Evolutionary conservation across 2,888 invertebrate species (phyloP).

Genomic region (Sabatieria punctata): DNA sequence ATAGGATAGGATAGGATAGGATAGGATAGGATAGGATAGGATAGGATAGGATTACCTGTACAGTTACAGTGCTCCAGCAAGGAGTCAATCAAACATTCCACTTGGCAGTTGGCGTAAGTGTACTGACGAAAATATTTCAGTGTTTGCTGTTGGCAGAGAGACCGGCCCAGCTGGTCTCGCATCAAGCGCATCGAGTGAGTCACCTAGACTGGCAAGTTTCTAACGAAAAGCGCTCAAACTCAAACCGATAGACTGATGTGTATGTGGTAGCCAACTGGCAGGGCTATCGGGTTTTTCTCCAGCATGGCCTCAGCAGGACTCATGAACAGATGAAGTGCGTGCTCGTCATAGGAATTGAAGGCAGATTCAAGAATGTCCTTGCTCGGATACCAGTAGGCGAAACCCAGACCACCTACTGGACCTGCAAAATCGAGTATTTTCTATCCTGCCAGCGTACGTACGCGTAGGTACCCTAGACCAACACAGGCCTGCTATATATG

Average conservation of each 20-base stretch:
- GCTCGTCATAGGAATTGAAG: slow-evolving; percentile 7
- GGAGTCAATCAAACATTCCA: slow-evolving; percentile 5
- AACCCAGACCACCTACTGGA: slow-evolving; percentile 7
- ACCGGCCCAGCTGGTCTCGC: background rate
- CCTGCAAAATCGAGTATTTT: background rate
- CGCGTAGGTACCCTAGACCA: no score
- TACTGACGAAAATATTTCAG: slow-evolving; percentile 5
- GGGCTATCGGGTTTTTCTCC: slow-evolving; percentile 3
- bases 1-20: no score
- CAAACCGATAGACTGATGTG: background rate
- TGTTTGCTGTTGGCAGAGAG: background rate
- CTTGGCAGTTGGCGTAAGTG: slow-evolving; percentile 5
- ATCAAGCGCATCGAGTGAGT: background rate
- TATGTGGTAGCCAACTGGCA: background rate
- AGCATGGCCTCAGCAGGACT: slow-evolving; percentile 6
- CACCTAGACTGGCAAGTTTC: background rate
- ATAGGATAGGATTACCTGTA: no score
- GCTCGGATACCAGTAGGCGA: slow-evolving; percentile 7
- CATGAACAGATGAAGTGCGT: slow-evolving; percentile 5
- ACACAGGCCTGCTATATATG: no score
- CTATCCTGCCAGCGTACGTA: no score
- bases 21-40: no score
- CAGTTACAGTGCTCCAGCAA: slow-evolving; percentile 3
- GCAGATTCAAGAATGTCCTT: background rate
- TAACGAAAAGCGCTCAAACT: background rate